phyloP scores from a whole-genome alignment of 1,140 invertebrate genomes.

The Hylyphantes graminicola region DNA sequence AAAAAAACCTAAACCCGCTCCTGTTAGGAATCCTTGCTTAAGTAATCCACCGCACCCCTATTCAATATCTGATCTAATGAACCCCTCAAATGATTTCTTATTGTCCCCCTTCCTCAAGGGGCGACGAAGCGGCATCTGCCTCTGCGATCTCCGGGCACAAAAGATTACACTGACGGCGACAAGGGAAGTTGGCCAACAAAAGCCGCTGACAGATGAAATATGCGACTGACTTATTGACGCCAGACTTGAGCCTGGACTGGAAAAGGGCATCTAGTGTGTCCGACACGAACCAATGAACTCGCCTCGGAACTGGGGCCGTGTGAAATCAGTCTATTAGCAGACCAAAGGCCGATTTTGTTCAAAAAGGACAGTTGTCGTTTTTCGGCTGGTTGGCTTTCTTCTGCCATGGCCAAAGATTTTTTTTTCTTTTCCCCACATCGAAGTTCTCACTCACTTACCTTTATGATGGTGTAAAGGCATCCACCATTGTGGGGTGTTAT shows the following conservation, averaged over 20 bases:
- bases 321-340: constrained; percentile 53
- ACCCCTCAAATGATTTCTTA: no score
- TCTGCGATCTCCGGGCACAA: constrained; percentile 17
- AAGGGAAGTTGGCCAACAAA: constrained; percentile 31
- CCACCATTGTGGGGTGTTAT: constrained; percentile 19
- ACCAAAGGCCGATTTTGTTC: constrained; percentile 36
- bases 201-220: constrained; percentile 53
- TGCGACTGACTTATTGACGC: constrained; percentile 47
- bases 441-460: constrained; percentile 42
- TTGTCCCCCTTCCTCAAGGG: constrained; percentile 1
- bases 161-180: constrained; percentile 36
- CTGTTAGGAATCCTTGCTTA: no score
- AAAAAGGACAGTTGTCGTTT: constrained; percentile 46
- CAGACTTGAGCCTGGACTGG: constrained; percentile 1
- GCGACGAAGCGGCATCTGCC: constrained; percentile 37
- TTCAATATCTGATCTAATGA: no score
- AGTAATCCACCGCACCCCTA: no score
- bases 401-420: constrained; percentile 17
- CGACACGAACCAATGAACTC: constrained; percentile 53
- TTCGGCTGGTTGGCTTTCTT: constrained; percentile 46
- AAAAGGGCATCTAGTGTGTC: constrained; percentile 47
- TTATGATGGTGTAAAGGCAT: constrained; percentile 46
- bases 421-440: background rate
- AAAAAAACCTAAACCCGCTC: no score
- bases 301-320: constrained; percentile 44